Evolutionary conservation across 2,888 invertebrate species (phyloP).

Genomic region (Timandra comae): DNA sequence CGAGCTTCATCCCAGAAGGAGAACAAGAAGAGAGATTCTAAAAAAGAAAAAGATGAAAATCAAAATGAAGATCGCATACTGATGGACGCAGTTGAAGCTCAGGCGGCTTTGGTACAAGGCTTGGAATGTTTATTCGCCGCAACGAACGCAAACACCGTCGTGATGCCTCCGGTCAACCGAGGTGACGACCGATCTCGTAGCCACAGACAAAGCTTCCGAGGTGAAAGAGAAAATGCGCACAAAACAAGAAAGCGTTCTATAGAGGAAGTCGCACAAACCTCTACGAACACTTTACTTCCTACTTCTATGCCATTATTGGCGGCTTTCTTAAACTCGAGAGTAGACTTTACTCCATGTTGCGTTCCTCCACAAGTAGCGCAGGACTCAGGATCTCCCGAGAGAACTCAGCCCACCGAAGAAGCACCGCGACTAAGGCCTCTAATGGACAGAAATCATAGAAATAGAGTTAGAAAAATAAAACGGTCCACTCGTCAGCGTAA

Average conservation of each 20-base stretch:
- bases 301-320: slow-evolving; percentile 79
- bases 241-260: slow-evolving; percentile 72
- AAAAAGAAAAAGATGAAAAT: slow-evolving; percentile 63
- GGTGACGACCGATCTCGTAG: slow-evolving; percentile 57
- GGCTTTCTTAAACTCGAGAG: slow-evolving; percentile 78
- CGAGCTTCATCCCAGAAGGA: slow-evolving; percentile 77
- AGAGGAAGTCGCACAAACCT: slow-evolving; percentile 79
- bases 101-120: slow-evolving; percentile 75
- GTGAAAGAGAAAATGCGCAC: slow-evolving; percentile 59
- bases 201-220: slow-evolving; percentile 58
- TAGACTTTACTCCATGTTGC: slow-evolving; percentile 72
- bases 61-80: slow-evolving; percentile 60
- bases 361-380: slow-evolving; percentile 42
- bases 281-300: slow-evolving; percentile 80
- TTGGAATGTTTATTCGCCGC: slow-evolving; percentile 70
- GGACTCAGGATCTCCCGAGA: slow-evolving; percentile 42
- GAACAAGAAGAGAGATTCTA: slow-evolving; percentile 71
- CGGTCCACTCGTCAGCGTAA: slow-evolving; percentile 72
- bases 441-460: slow-evolving; percentile 70
- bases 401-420: slow-evolving; percentile 46
- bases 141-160: slow-evolving; percentile 68
- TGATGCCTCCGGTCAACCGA: slow-evolving; percentile 62
- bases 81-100: slow-evolving; percentile 71
- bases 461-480: slow-evolving; percentile 74
- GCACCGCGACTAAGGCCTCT: slow-evolving; percentile 56